Evolutionary conservation across 2,888 invertebrate species (phyloP), one percentile per base, ranked within the genome.

Genomic region (Empis livida): DNA sequence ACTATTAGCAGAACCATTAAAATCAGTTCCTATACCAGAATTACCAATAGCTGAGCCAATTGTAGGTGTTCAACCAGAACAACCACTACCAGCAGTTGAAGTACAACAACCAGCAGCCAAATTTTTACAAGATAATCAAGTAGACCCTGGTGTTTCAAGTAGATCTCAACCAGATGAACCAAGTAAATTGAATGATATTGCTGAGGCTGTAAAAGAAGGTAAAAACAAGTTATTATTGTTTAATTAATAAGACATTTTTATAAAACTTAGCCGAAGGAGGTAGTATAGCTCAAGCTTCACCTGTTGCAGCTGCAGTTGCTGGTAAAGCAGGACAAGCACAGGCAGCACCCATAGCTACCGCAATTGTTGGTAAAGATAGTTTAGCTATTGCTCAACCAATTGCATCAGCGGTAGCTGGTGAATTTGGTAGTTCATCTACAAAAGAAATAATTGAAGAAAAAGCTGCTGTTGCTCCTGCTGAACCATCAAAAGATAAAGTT

Each of bases 281-380:
- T 37, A 74, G 73, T 9, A 66, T 72, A 5, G 73, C 74, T 8
- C 63, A 69, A 11, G 70, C 74, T 5, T 66, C 68, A 13, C 74
- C 74, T 5, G 59, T 65, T 43, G 72, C 65, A 10, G 73, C 73
- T 11, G 74, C 75, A 3, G 58, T 74, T 17, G 73, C 69, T 16
- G 74, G 74, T 27, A 66, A 68, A 47, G 69, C 67, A 48, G 74
- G 74, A 14, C 54, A 73, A 43, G 70, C 73, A 1, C 61, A 73
- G 14, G 67, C 74, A 1, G 71, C 70, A 50, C 75, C 75, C 17
- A 63, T 66, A 43, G 74, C 73, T 15, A 73, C 73, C 15, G 73
- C 75, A 2, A 67, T 74, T 14, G 73, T 73, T 17, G 73, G 55
- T 10, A 65, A 66, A 45, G 68, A 66, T 49, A 73, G 74, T 14